phyloP scores from a whole-genome alignment of 2,113 vertebrate species.

The Pimephales promelas region DNA sequence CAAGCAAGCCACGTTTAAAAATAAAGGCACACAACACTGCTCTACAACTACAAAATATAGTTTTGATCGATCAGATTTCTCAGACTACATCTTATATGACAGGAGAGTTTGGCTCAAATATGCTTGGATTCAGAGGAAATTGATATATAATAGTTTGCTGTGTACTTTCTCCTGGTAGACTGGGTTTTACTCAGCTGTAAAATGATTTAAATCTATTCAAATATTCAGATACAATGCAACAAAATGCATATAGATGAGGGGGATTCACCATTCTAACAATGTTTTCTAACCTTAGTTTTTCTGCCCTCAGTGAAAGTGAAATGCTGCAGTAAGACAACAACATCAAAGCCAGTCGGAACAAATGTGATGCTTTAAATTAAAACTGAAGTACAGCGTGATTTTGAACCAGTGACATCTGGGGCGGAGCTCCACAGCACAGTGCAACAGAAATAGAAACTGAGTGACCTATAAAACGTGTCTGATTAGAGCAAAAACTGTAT shows the following conservation, averaged over 20 bases:
- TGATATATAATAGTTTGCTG: not conserved
- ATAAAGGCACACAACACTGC: not conserved
- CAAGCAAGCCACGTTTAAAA: not conserved
- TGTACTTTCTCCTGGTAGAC: not conserved
- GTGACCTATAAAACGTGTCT: slow-evolving; percentile 12
- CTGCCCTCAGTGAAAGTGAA: not conserved
- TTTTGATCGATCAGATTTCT: not conserved
- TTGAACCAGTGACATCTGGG: slow-evolving; percentile 1
- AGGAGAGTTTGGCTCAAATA: not conserved
- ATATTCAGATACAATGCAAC: not conserved
- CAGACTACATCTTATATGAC: not conserved
- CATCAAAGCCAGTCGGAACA: not conserved
- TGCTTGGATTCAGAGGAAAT: not conserved
- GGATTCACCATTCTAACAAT: not conserved
- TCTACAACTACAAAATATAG: not conserved
- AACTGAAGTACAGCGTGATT: not conserved
- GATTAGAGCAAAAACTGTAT: not conserved
- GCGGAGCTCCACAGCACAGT: not conserved
- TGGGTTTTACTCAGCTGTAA: not conserved
- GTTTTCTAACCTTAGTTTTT: not conserved
- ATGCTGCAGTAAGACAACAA: not conserved
- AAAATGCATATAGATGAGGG: not conserved
- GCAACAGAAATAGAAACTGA: slow-evolving; percentile 20
- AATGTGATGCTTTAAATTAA: slow-evolving; percentile 1
- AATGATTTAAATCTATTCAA: not conserved